Evolutionary conservation across 2,797 vertebrate genomes (phyloP), one percentile per base, ranked within the genome.

Genomic region (Alca torda): DNA sequence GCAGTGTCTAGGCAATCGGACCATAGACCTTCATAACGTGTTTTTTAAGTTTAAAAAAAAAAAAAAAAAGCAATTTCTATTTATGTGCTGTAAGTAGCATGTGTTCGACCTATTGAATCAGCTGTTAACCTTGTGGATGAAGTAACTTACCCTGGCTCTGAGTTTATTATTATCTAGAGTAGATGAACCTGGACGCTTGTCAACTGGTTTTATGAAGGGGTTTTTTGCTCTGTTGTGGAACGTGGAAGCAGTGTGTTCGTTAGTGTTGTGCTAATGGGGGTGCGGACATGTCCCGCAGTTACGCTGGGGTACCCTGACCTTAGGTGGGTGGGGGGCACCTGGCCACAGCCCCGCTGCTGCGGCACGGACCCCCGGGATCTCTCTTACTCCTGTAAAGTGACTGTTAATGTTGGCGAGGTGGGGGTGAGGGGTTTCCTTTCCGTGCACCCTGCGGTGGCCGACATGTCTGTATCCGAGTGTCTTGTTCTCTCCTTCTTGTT

Each of bases 41-140:
- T 39, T 89, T 84, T 79, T 76, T 56, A 65, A 83, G 31, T 86
- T 4, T 21, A 56, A 64, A 57, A 35, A 30, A 51, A 76, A 30
- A 51, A 76, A 31, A 30, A 51, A 76, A 69, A 51, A 54, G 35
- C 90, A 76, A 51, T n/a, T 86, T 83, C 61, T 95, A 5, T 95
- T 87, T 86, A 39, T 96, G 96, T 97, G 96, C 96, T 95, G 89
- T 93, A 84, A 84, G 94, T 97, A 95, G 96, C 95, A 91, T 97
- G 97, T 91, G 85, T 93, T 86, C 81, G 72, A 25, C 70, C 88
- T 94, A 88, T 83, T 46, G 86, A 83, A 83, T 95, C 80, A 31
- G 80, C 75, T 96, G 87, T 97, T 84, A 94, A 93, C 80, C 84
- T 78, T 87, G 91, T 95, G 93, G 92, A 75, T 93, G 54, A 94